These are phyloP conservation scores for Callinectes sapidus DNA, from an alignment of 2,888 invertebrate species.

Conservation along the genomic window DNA sequence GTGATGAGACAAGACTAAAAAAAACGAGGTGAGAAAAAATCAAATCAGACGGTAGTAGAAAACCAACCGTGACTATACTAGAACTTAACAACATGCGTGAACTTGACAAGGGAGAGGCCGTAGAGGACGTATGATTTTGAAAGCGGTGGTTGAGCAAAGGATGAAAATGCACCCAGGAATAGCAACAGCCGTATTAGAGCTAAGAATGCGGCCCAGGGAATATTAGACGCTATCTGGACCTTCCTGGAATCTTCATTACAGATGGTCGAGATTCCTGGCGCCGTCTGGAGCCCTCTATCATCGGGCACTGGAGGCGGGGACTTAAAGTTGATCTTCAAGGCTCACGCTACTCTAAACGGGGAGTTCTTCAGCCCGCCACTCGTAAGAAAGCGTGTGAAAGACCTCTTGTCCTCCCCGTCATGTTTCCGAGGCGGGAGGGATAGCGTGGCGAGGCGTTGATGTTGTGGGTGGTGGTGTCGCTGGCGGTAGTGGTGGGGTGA, in stretches of 20 bases:
- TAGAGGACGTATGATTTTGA: neutral
- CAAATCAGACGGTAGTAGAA: neutral
- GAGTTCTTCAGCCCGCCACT: constrained; percentile 4
- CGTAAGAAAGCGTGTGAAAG: neutral
- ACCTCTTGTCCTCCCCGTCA: neutral
- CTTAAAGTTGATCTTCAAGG: constrained; percentile 49
- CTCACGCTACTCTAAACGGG: constrained; percentile 11
- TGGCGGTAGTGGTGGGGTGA: neutral
- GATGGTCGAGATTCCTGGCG: constrained; percentile 50
- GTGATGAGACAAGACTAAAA: neutral
- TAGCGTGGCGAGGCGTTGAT: neutral
- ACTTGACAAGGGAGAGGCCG: neutral
- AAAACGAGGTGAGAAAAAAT: neutral
- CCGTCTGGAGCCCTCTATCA: constrained; percentile 32
- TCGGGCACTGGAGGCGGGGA: constrained; percentile 13
- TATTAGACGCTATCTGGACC: constrained; percentile 50
- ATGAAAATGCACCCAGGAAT: constrained; percentile 20
- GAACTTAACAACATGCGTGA: neutral
- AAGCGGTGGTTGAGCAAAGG: constrained; percentile 6
- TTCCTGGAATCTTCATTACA: constrained; percentile 50
- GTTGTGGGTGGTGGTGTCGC: neutral
- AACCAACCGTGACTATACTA: neutral
- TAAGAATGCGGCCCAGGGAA: constrained; percentile 41
- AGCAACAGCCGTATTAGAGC: constrained; percentile 16
- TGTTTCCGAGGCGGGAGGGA: neutral